phyloP scores from a whole-genome alignment of 2,797 vertebrate genomes.

The Rhinophrynus dorsalis region DNA sequence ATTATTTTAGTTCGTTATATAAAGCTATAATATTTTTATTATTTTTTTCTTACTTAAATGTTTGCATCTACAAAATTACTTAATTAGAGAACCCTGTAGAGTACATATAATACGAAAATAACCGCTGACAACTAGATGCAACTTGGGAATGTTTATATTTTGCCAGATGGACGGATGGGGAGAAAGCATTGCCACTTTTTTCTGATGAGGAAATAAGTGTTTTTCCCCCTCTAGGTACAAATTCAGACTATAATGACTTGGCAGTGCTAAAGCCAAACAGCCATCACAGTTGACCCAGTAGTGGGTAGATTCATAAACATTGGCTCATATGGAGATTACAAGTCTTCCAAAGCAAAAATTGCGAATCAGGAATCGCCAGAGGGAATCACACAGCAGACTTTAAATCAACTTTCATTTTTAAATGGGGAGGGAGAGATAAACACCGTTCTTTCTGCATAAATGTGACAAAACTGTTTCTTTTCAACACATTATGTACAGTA shows the following conservation, averaged over 20 bases:
- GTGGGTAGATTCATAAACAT: constrained; percentile 54
- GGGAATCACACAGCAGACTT: constrained; percentile 20
- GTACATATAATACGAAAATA: constrained; percentile 1
- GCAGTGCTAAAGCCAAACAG: constrained; percentile 48
- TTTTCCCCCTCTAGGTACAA: constrained; percentile 50
- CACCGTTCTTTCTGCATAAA: not conserved
- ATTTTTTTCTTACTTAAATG: too few relatives aligned
- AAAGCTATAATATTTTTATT: too few relatives aligned
- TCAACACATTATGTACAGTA: too few relatives aligned
- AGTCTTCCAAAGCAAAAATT: constrained; percentile 39
- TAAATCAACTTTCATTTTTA: constrained; percentile 17
- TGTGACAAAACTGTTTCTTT: not conserved
- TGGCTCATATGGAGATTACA: constrained; percentile 44
- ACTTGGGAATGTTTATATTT: constrained; percentile 54
- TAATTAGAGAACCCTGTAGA: not conserved
- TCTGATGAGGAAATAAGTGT: constrained; percentile 52
- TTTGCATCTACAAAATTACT: too few relatives aligned
- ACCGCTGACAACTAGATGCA: constrained; percentile 45
- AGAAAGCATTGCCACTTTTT: constrained; percentile 49
- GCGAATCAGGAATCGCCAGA: constrained; percentile 32
- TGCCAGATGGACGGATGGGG: constrained; percentile 50
- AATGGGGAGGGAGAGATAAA: constrained; percentile 6
- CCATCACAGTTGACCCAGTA: constrained; percentile 43
- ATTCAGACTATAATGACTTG: constrained; percentile 60
- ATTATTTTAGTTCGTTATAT: too few relatives aligned